Conservation (phyloP, 2,113 vertebrate genomes). For the Scopus umbretta region DNA sequence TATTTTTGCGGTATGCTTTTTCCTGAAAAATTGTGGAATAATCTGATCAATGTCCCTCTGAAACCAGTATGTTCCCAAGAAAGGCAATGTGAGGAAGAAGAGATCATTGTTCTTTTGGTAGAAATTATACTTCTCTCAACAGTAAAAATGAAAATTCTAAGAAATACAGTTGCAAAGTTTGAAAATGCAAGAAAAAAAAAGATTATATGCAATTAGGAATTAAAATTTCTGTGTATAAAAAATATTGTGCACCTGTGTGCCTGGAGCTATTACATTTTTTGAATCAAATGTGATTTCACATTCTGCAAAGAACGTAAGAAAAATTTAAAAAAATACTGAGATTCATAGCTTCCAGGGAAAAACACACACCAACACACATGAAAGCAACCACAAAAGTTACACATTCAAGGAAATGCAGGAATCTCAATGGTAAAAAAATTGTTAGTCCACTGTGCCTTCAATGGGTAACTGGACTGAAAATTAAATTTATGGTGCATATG, state of each 20-base stretch:
- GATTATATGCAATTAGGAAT: neutral
- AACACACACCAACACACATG: neutral
- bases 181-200: neutral
- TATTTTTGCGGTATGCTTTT: neutral
- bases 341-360: neutral
- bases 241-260: neutral
- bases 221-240: neutral
- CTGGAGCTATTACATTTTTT: neutral
- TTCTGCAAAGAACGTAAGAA: neutral
- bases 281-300: neutral
- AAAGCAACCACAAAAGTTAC: neutral
- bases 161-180: neutral
- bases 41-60: neutral
- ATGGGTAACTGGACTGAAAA: neutral
- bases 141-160: neutral
- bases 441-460: neutral
- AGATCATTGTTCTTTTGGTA: neutral
- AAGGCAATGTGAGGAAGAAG: neutral
- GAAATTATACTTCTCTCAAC: neutral
- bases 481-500: neutral
- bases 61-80: neutral
- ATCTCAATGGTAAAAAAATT: neutral
- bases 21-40: neutral
- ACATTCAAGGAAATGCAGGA: neutral
- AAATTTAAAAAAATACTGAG: neutral